phyloP scores from a whole-genome alignment of 2,797 vertebrate genomes.

The Apogon talboti region DNA sequence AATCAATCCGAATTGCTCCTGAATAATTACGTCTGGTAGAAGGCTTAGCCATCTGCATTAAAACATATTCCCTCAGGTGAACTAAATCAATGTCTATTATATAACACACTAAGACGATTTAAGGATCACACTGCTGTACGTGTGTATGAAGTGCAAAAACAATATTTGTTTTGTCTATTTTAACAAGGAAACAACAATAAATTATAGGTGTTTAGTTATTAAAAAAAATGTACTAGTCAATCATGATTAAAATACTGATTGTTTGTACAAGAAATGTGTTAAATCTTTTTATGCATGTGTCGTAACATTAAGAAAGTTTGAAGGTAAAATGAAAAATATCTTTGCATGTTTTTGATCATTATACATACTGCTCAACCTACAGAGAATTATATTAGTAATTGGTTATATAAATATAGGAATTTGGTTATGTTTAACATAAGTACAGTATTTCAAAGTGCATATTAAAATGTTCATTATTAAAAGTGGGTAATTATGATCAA shows the following conservation, averaged over 20 bases:
- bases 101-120: neutral
- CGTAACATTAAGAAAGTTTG: neutral
- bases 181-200: slow-evolving; percentile 3
- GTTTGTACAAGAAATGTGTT: neutral
- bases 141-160: too few relatives aligned
- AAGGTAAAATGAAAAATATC: neutral
- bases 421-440: too few relatives aligned
- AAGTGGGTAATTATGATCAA: neutral
- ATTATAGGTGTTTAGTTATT: neutral
- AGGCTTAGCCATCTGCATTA: slow-evolving; percentile 19
- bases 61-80: slow-evolving; percentile 7
- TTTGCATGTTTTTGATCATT: too few relatives aligned
- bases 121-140: too few relatives aligned
- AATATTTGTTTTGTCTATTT: neutral
- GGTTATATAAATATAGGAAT: too few relatives aligned
- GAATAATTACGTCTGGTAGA: slow-evolving; percentile 40
- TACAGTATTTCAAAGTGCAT: too few relatives aligned
- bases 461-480: slow-evolving; percentile 6
- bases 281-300: neutral
- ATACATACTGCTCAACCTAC: too few relatives aligned
- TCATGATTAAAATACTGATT: neutral
- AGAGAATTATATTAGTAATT: too few relatives aligned
- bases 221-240: neutral
- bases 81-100: neutral
- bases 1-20: slow-evolving; percentile 21